Evolutionary conservation across 2,888 invertebrate species (phyloP).

Genomic region (Lochmaea crataegi): DNA sequence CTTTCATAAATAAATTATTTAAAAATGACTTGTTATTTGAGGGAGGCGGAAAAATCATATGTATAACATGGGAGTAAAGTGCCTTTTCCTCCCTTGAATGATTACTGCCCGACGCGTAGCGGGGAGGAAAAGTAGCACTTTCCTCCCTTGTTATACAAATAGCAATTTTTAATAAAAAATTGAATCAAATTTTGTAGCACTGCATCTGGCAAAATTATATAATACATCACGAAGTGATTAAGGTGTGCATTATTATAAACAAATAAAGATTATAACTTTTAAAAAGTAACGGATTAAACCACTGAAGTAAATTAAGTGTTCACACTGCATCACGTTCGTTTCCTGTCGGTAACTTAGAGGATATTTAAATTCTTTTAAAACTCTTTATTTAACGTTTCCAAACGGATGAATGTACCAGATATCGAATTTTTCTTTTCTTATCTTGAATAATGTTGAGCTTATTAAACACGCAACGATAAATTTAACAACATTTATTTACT

Average conservation of each 20-base stretch:
- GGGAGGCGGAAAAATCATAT: no score
- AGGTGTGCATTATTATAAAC: background rate
- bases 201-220: no score
- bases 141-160: no score
- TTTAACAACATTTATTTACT: background rate
- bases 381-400: background rate
- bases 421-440: background rate
- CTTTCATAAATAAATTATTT: no score
- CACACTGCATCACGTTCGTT: background rate
- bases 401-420: background rate
- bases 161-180: no score
- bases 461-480: background rate
- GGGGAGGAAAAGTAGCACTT: no score
- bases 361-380: background rate
- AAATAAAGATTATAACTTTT: background rate
- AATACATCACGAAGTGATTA: no score
- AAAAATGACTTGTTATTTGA: no score
- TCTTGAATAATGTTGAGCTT: background rate
- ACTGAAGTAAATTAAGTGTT: background rate
- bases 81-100: no score
- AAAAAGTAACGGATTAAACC: background rate
- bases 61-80: no score
- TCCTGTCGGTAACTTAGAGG: background rate
- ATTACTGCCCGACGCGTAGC: no score
- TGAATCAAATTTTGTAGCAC: no score